phyloP scores from a whole-genome alignment of 1,140 invertebrate genomes.

The Conus betulinus region DNA sequence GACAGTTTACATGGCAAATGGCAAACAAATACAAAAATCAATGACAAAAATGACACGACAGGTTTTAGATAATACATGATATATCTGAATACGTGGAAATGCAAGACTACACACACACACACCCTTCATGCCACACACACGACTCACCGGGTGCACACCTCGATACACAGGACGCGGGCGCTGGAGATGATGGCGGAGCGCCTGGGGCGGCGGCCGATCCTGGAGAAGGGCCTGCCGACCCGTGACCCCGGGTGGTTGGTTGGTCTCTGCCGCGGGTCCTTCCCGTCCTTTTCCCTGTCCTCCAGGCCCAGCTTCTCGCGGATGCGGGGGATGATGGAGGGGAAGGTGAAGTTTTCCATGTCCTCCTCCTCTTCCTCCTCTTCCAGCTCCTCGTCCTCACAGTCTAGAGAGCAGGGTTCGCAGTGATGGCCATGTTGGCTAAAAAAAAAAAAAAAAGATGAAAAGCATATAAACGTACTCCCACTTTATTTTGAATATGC shows the following conservation, averaged over 20 bases:
- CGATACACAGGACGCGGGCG: conserved; percentile 46
- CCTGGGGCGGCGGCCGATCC: conserved; percentile 33
- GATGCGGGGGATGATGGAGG: conserved; percentile 46
- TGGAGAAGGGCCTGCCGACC: conserved; percentile 37
- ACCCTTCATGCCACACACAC: neutral
- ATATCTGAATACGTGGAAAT: too few species aligned
- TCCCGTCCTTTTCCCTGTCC: neutral
- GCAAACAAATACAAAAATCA: too few species aligned
- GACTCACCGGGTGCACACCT: conserved; percentile 57
- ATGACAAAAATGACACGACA: too few species aligned
- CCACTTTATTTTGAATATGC: too few species aligned
- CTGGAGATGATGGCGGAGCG: conserved; percentile 39
- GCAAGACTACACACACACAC: too few species aligned
- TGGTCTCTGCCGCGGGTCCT: neutral
- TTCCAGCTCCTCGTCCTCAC: conserved; percentile 37
- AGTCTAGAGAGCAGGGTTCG: conserved; percentile 47
- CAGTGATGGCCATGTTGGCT: conserved; percentile 35
- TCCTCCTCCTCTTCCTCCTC: conserved; percentile 46
- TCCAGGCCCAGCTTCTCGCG: conserved; percentile 13
- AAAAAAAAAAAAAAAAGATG: neutral
- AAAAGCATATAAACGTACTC: too few species aligned
- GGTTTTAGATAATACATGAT: too few species aligned
- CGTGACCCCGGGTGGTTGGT: neutral
- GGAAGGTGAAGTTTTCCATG: conserved; percentile 49
- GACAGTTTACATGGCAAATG: too few species aligned